Evolutionary conservation across 2,797 vertebrate genomes (phyloP), one percentile per base, ranked within the genome.

Genomic region (Enteromius argenteus): DNA sequence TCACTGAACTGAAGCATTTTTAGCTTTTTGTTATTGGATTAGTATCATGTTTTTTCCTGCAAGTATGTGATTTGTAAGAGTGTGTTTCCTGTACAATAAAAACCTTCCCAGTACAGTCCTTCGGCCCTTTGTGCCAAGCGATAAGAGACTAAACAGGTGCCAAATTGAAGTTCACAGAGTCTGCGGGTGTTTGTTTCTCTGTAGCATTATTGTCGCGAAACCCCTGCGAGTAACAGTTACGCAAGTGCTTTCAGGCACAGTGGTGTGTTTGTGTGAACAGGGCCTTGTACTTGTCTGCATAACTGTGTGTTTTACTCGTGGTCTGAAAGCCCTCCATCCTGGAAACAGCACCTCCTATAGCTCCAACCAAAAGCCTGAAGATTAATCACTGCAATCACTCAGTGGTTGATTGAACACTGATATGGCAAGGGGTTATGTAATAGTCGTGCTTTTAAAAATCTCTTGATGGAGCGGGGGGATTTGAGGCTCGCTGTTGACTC

Each of bases 401-500:
- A 10, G 23, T 76, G 67, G 32, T 39, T 37, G 71, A 39, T 72
- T 81, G 49, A 14, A 32, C 53, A 53, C 49, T 11, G 56, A 78
- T 73, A 60, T 35, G 39, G 11, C 72, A 21, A 1, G 5, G 23
- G 44, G 42, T 89, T 85, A 78, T 72, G 42, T 66, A 85, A 86
- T 68, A 81, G n/a, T 58, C 15, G 1, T 62, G 32, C 66, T 60
- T 77, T 79, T 53, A 58, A 80, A 83, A 73, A 80, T 68, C 81
- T 64, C 75, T 80, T 44, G 37, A 83, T 80, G 49, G 30, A 68
- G 44, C 10, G 15, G 53, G 30, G 58, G 71, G 84, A 76, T 84
- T 84, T 81, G 44, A 79, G 73, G 51, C 64, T 79, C 11, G 42
- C 42, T 68, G 56, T 89, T 35, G 86, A 85, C 75, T 82, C 75